Conservation (phyloP, 2,797 vertebrate species). For the Acipenser transmontanus region DNA sequence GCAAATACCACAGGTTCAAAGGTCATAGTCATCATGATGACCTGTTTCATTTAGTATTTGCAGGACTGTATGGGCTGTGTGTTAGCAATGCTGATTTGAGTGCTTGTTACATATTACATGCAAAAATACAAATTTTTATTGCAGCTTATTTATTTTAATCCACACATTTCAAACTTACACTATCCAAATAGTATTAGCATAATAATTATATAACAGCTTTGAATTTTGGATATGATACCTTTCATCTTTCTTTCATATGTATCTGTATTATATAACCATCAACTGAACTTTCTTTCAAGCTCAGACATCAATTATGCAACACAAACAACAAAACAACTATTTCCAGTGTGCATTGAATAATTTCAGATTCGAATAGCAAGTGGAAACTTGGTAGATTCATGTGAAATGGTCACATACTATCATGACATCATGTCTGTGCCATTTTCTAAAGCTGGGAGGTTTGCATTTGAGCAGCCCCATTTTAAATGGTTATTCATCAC, state of each 20-base stretch:
- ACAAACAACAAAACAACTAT: too few relatives aligned
- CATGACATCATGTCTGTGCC: too few relatives aligned
- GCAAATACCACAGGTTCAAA: neutral
- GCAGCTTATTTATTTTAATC: slow-evolving; percentile 65
- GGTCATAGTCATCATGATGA: neutral
- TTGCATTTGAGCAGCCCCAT: too few relatives aligned
- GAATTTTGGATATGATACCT: slow-evolving; percentile 44
- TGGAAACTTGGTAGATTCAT: too few relatives aligned
- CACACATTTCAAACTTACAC: slow-evolving; percentile 58
- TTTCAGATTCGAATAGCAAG: too few relatives aligned
- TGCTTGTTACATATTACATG: slow-evolving; percentile 45
- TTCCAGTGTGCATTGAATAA: too few relatives aligned
- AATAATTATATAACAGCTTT: slow-evolving; percentile 54
- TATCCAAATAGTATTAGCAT: slow-evolving; percentile 63
- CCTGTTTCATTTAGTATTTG: neutral
- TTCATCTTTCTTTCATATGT: slow-evolving; percentile 51
- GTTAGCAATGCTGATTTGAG: slow-evolving; percentile 47
- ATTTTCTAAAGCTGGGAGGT: too few relatives aligned
- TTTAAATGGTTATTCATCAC: too few relatives aligned
- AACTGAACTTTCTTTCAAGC: too few relatives aligned
- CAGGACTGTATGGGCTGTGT: slow-evolving; percentile 24
- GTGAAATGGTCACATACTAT: too few relatives aligned
- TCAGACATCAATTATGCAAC: too few relatives aligned
- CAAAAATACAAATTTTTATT: slow-evolving; percentile 54
- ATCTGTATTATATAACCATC: too few relatives aligned